Base-by-base conservation (phyloP, 2,888 invertebrate species). In the Tetanocera ferruginea region DNA sequence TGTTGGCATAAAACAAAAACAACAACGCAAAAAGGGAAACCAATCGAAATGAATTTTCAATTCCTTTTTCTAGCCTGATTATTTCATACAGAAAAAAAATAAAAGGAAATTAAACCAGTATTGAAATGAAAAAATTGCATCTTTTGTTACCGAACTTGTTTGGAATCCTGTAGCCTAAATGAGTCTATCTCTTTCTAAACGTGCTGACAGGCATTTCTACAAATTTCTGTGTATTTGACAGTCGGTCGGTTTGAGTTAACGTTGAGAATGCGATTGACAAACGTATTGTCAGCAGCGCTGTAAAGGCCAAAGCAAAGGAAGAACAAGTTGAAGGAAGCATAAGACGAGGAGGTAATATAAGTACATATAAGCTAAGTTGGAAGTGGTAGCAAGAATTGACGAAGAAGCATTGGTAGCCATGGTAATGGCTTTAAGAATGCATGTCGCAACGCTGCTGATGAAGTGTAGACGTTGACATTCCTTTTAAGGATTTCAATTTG, bases 401-500 rank as follows among this genome's bases (percentile, higher is more conserved):
- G 62, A 6, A 5, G 34, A 17, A 23, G 64, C 28, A n/a, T 17
- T n/a, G 31, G 69, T n/a, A 19, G 69, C 51, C 23, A 69, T 14
- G 17, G 34, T 31, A 31, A 81, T 83, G 85, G 85, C 85, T 85
- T 79, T 81, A 84, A 83, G 86, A 86, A 86, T 86, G 86, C 86
- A 83, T 84, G 83, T 83, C 84, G 83, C 76, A 78, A 80, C 79
- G 78, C 49, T 55, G 77, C 72, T 76, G 72, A 73, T 73, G 73
- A 73, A 73, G 73, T 73, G 62, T 62, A 62, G 73, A 73, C 49
- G 49, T 55, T 60, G 62, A 73, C 73, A 73, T 73, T 73, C 73
- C 73, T 19, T 73, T 37, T 62, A 73, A 73, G 73, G 73, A 62
- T 73, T 31, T 34, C 66, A 75, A 55, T 34, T 67, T 49, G 31